A percentile compares a stretch with the other conserved stretches of the same genome.
Conservation (phyloP, 2,113 vertebrate genomes). For the Percopsis transmontana region DNA sequence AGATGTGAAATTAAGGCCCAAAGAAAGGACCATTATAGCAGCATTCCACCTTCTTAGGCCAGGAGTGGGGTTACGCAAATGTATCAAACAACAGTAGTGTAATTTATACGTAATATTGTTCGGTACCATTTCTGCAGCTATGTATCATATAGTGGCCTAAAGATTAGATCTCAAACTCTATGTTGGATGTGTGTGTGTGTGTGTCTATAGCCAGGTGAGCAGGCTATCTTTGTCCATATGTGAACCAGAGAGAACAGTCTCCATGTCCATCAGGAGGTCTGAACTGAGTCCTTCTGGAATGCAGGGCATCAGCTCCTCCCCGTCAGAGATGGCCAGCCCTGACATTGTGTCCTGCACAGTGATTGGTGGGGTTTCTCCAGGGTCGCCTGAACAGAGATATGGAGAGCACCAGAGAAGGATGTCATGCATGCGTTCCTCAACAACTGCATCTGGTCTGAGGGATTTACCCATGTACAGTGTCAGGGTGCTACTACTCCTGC, state of each 20-base stretch:
- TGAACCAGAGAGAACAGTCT: conserved; percentile 92
- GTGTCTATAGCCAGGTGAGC: conserved; percentile 94
- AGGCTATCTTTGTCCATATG: conserved; percentile 97
- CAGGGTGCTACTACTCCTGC: too few relatives aligned
- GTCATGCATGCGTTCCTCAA: too few relatives aligned
- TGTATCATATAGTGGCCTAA: conserved; percentile 45
- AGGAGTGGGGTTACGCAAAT: conserved; percentile 40
- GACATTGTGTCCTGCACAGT: conserved; percentile 89
- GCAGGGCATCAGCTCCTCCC: conserved; percentile 94
- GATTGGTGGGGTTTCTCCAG: conserved; percentile 83
- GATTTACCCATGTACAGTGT: background rate
- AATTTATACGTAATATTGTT: conserved; percentile 41
- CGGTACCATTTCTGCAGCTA: conserved; percentile 52
- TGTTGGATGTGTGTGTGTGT: background rate
- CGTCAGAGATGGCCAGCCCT: conserved; percentile 90
- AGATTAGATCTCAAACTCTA: conserved; percentile 28
- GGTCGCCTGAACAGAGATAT: conserved; percentile 79
- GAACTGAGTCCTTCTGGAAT: conserved; percentile 93
- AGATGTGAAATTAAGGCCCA: conserved; percentile 22
- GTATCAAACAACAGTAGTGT: conserved; percentile 39
- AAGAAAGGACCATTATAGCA: conserved; percentile 41
- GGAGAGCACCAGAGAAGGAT: background rate
- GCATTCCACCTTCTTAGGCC: conserved; percentile 51
- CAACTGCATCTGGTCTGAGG: background rate
- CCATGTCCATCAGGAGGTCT: conserved; percentile 96